phyloP scores from a whole-genome alignment of 2,797 vertebrate genomes.

The Lemur catta region DNA sequence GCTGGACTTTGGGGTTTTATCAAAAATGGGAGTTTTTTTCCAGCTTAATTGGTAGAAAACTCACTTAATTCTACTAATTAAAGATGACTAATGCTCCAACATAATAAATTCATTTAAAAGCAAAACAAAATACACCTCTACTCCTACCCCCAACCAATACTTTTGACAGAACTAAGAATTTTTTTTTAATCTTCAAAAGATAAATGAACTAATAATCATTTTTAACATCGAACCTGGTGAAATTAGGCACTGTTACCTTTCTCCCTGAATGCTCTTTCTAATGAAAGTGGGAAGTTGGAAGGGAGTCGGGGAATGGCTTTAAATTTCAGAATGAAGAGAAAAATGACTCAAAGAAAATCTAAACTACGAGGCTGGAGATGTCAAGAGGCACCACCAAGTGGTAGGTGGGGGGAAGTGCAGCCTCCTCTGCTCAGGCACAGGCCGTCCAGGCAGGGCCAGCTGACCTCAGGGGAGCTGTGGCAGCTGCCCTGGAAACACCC shows the following conservation, averaged over 20 bases:
- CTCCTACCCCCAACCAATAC: background rate
- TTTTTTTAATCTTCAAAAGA: constrained; percentile 30
- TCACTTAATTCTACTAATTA: constrained; percentile 51
- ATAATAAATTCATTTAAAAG: constrained; percentile 46
- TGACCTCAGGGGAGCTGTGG: background rate
- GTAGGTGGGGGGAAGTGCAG: constrained; percentile 39
- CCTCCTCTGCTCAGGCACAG: background rate
- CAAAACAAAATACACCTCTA: background rate
- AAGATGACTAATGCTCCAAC: constrained; percentile 56
- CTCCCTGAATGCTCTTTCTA: constrained; percentile 13
- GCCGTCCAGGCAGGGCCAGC: background rate
- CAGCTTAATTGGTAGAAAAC: constrained; percentile 53
- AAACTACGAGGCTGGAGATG: constrained; percentile 49
- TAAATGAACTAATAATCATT: constrained; percentile 24
- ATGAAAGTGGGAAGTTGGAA: constrained; percentile 1
- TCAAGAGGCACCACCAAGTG: constrained; percentile 71
- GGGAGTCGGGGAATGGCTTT: background rate
- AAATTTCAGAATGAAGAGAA: constrained; percentile 51
- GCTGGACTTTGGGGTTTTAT: constrained; percentile 43
- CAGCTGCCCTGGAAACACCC: background rate
- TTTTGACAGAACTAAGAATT: background rate
- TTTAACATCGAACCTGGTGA: constrained; percentile 10
- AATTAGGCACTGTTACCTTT: background rate
- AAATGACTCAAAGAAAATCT: constrained; percentile 36
- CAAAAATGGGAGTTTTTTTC: constrained; percentile 45